Conservation (phyloP, 2,797 vertebrate genomes). For the Pteropus rufus region DNA sequence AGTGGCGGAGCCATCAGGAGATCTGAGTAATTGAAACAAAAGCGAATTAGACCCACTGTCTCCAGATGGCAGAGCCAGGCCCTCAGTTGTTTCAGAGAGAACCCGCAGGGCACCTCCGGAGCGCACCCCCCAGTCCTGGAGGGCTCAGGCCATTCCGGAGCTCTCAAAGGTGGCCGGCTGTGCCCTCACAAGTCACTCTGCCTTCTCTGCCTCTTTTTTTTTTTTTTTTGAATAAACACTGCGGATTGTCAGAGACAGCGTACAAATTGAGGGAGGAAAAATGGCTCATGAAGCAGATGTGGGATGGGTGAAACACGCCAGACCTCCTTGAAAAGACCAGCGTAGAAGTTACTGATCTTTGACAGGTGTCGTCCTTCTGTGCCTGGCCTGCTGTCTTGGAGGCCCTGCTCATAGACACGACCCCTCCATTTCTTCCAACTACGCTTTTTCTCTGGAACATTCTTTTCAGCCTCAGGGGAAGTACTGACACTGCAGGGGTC, state of each 20-base stretch:
- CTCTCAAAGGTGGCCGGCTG: background rate
- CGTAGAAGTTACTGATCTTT: too few species aligned
- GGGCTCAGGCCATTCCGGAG: background rate
- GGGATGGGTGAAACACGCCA: background rate
- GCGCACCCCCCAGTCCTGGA: background rate
- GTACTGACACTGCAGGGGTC: background rate
- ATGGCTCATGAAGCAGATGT: background rate
- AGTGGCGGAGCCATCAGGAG: background rate
- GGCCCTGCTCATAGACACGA: background rate
- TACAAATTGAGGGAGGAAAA: background rate
- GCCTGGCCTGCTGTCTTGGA: background rate
- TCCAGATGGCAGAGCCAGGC: background rate
- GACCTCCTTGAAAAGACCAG: background rate
- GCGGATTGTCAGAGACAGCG: background rate
- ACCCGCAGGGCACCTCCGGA: accelerated
- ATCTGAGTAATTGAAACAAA: slow-evolving; percentile 42
- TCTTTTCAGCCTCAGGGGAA: background rate
- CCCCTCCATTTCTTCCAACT: background rate
- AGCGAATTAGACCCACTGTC: background rate
- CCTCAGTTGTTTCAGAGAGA: background rate
- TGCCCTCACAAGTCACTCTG: background rate
- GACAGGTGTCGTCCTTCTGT: accelerated
- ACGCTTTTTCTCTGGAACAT: background rate
- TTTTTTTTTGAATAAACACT: background rate
- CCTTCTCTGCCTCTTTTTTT: background rate